These are phyloP conservation scores for Rhagoletis pomonella DNA, from an alignment of 1,140 invertebrate species.

Conservation along the genomic window DNA sequence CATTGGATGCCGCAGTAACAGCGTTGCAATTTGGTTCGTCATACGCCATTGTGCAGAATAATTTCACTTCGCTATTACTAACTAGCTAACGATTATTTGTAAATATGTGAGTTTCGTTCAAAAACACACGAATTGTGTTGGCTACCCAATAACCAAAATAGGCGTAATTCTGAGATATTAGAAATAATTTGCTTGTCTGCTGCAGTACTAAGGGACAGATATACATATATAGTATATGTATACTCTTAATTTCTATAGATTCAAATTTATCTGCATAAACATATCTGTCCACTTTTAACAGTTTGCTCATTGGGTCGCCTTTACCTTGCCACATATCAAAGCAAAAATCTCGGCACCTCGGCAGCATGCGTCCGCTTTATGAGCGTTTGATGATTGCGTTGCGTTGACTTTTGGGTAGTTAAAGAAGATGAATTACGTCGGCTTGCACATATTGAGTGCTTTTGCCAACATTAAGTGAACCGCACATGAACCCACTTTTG, in stretches of 20 bases:
- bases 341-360: not conserved
- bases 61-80: slow-evolving; percentile 38
- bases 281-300: too few relatives aligned
- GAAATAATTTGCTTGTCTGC: too few relatives aligned
- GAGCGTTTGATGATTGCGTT: not conserved
- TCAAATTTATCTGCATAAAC: too few relatives aligned
- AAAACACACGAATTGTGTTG: not conserved
- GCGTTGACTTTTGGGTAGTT: slow-evolving; percentile 9
- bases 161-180: too few relatives aligned
- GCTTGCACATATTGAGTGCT: not conserved
- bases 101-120: not conserved
- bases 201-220: too few relatives aligned
- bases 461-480: slow-evolving; percentile 24
- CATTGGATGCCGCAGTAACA: not conserved
- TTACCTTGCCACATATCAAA: not conserved
- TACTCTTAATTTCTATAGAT: too few relatives aligned
- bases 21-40: slow-evolving; percentile 54
- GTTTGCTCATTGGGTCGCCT: not conserved
- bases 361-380: slow-evolving; percentile 10
- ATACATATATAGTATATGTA: too few relatives aligned
- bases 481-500: not conserved
- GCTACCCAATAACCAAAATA: not conserved
- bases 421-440: slow-evolving; percentile 24
- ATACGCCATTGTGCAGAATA: slow-evolving; percentile 58
- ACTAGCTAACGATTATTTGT: not conserved